phyloP scores from a whole-genome alignment of 2,888 invertebrate genomes.

The Megamerina dolium region DNA sequence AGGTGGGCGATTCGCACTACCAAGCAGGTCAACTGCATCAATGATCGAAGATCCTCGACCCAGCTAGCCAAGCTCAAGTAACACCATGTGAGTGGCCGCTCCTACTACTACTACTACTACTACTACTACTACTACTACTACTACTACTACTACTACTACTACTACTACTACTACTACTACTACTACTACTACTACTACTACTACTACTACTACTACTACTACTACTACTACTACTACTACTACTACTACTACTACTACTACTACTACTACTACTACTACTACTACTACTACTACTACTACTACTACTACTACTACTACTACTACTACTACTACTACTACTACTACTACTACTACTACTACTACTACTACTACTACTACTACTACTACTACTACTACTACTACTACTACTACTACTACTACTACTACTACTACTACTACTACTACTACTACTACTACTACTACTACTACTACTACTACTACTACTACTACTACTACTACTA shows the following conservation, averaged over 20 bases:
- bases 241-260: not conserved
- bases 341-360: conserved; percentile 1
- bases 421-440: not conserved
- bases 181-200: not conserved
- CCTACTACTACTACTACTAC: not conserved
- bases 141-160: not conserved
- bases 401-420: not conserved
- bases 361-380: not conserved
- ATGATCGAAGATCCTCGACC: too few relatives aligned
- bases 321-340: too few relatives aligned
- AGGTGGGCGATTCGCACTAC: too few relatives aligned
- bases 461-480: not conserved
- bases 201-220: not conserved
- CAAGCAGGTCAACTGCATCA: too few relatives aligned
- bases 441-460: not conserved
- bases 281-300: not conserved
- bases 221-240: not conserved
- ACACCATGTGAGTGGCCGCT: too few relatives aligned
- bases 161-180: not conserved
- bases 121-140: not conserved
- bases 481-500: not conserved
- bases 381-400: not conserved
- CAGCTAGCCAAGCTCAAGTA: too few relatives aligned
- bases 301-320: not conserved
- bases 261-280: not conserved